phyloP scores from a whole-genome alignment of 2,113 vertebrate species.

The Chaetops frenatus region DNA sequence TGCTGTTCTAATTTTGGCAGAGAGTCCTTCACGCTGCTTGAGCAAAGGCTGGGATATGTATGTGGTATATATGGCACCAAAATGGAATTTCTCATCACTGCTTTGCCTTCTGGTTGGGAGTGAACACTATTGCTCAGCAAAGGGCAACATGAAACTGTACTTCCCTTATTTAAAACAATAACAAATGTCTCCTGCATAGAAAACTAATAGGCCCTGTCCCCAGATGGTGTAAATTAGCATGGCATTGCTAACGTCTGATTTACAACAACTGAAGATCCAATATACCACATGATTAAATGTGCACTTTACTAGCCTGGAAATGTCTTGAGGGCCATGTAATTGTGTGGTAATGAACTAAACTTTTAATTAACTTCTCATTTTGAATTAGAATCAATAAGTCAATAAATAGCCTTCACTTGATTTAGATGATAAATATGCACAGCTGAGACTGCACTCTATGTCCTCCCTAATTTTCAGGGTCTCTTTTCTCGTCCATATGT shows the following conservation, averaged over 20 bases:
- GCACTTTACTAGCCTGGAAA: slow-evolving; percentile 36
- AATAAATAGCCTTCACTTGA: slow-evolving; percentile 61
- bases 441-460: slow-evolving; percentile 47
- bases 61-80: background rate
- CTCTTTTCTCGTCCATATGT: slow-evolving; percentile 39
- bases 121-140: slow-evolving; percentile 33
- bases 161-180: slow-evolving; percentile 23
- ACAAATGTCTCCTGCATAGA: slow-evolving; percentile 30
- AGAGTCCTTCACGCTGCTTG: background rate
- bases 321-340: slow-evolving; percentile 58
- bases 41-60: background rate
- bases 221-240: slow-evolving; percentile 48
- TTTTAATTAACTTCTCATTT: slow-evolving; percentile 65
- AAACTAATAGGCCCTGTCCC: slow-evolving; percentile 41
- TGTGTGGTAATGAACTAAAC: slow-evolving; percentile 57
- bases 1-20: background rate
- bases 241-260: slow-evolving; percentile 46
- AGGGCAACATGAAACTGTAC: background rate
- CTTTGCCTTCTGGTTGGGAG: slow-evolving; percentile 7
- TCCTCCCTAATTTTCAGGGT: slow-evolving; percentile 15
- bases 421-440: slow-evolving; percentile 49
- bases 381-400: slow-evolving; percentile 65
- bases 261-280: slow-evolving; percentile 41
- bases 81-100: background rate
- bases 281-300: slow-evolving; percentile 45